A percentile compares a stretch with the other conserved stretches of the same genome.
Evolutionary conservation across 1,140 invertebrate species (phyloP).

Genomic region (Schlechtendalia chinensis): DNA sequence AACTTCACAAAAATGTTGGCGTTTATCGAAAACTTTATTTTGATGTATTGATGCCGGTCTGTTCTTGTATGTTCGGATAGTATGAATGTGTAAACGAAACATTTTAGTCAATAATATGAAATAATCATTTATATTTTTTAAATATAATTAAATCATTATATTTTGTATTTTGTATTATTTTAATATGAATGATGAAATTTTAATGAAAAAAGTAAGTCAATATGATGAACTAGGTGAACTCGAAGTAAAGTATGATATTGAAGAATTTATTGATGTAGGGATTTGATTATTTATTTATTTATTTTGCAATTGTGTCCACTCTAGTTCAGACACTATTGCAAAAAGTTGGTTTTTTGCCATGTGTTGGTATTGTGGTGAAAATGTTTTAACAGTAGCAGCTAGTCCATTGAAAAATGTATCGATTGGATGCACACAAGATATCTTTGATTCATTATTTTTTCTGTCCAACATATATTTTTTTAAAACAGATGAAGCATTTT

Average conservation of each 20-base stretch:
- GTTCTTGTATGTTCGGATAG: too few relatives aligned
- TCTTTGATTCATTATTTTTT: not conserved
- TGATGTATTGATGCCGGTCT: too few relatives aligned
- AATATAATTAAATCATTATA: not conserved
- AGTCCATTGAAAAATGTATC: not conserved
- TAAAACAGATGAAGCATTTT: constrained; percentile 1
- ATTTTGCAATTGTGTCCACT: constrained; percentile 18
- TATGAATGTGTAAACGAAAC: too few relatives aligned
- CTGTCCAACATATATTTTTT: not conserved
- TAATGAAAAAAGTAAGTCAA: not conserved
- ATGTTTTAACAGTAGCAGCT: constrained; percentile 16
- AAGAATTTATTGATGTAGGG: not conserved
- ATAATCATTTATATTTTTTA: too few relatives aligned
- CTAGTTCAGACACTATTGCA: not conserved
- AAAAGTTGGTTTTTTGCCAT: constrained; percentile 18
- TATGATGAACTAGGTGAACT: not conserved
- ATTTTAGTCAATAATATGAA: too few relatives aligned
- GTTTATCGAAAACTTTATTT: not conserved
- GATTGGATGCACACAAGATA: not conserved
- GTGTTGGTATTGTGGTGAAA: constrained; percentile 24
- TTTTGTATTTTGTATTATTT: too few relatives aligned
- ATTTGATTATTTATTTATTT: too few relatives aligned
- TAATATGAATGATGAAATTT: too few relatives aligned
- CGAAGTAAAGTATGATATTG: not conserved
- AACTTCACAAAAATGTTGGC: not conserved